A percentile compares a stretch with the other conserved stretches of the same genome.
These are phyloP conservation scores for Pyrrhopygopsis socrates DNA, from an alignment of 2,888 invertebrate genomes.

Conservation along the genomic window DNA sequence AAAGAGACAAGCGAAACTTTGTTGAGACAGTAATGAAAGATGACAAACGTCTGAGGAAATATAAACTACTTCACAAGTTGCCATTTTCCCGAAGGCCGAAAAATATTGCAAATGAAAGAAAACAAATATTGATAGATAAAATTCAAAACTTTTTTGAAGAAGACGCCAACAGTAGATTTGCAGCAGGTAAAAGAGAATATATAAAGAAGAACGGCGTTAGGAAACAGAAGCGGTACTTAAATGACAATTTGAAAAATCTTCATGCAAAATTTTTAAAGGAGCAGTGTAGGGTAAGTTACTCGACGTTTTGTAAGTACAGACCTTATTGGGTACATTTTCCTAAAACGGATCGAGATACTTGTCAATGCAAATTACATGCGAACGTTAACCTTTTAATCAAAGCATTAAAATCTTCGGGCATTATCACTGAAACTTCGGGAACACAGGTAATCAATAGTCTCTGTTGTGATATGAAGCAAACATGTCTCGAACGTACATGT, in stretches of 20 bases:
- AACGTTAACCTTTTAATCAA: conserved; percentile 29
- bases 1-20: not conserved
- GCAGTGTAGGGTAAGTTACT: conserved; percentile 19
- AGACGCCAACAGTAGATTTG: not conserved
- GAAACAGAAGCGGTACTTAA: not conserved
- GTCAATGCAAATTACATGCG: conserved; percentile 55
- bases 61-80: not conserved
- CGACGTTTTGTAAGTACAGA: conserved; percentile 21
- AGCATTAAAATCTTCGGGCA: conserved; percentile 22
- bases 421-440: conserved; percentile 32
- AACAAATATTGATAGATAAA: conserved; percentile 1
- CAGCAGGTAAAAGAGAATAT: not conserved
- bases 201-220: not conserved
- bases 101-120: not conserved
- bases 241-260: conserved; percentile 5
- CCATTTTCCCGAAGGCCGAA: not conserved
- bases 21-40: not conserved
- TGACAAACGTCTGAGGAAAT: not conserved
- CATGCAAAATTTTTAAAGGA: not conserved
- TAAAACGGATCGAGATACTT: conserved; percentile 39
- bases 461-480: conserved; percentile 42
- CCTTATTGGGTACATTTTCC: not conserved
- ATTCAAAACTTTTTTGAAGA: conserved; percentile 1
- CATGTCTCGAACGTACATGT: conserved; percentile 36
- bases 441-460: conserved; percentile 48